Conservation (phyloP, 2,113 vertebrate genomes). For the Colinus virginianus region DNA sequence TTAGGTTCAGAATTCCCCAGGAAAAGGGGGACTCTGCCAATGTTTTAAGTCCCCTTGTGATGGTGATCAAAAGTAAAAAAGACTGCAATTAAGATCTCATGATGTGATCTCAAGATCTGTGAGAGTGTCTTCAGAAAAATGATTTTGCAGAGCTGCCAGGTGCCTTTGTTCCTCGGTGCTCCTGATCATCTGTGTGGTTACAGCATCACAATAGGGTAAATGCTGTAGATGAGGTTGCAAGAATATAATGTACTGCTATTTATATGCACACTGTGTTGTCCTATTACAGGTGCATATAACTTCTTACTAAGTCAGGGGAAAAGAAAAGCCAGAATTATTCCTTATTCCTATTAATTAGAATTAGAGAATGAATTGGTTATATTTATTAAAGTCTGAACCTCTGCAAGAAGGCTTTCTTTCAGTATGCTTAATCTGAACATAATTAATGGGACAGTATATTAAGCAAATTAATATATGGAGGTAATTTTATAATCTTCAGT, state of each 20-base stretch:
- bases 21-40: neutral
- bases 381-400: neutral
- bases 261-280: neutral
- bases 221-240: neutral
- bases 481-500: neutral
- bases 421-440: neutral
- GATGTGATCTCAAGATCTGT: neutral
- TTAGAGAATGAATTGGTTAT: neutral
- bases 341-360: conserved; percentile 1
- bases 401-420: neutral
- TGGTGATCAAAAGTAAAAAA: neutral
- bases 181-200: neutral
- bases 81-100: neutral
- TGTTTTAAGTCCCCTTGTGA: neutral
- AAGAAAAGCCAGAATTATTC: neutral
- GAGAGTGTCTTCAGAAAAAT: neutral
- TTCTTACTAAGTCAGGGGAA: neutral
- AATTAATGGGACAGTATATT: neutral
- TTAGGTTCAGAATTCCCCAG: neutral
- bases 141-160: neutral
- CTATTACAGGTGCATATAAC: neutral
- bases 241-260: neutral
- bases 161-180: neutral
- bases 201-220: neutral
- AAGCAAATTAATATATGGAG: neutral